Evolutionary conservation across 1,140 invertebrate genomes (phyloP).

Genomic region (Papilio machaon): DNA sequence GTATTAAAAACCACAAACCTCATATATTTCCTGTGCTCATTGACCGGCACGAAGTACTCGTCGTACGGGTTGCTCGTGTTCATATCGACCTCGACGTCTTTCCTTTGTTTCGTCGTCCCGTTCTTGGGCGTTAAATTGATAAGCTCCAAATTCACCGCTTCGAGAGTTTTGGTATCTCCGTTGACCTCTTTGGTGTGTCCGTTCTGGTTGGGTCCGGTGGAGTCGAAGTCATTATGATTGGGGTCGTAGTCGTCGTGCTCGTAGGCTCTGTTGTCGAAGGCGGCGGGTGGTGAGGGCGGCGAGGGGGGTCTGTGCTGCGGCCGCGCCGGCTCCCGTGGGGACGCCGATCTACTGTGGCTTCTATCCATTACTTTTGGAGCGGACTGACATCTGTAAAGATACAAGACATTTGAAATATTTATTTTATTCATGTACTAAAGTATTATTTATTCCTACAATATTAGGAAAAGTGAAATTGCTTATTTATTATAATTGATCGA

Average conservation of each 20-base stretch:
- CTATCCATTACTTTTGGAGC: constrained; percentile 76
- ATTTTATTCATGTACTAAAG: background rate
- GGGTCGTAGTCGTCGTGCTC: constrained; percentile 71
- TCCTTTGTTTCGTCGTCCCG: constrained; percentile 82
- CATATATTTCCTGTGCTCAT: constrained; percentile 92
- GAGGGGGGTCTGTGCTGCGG: constrained; percentile 72
- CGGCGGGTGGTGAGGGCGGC: constrained; percentile 62
- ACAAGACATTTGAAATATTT: constrained; percentile 27
- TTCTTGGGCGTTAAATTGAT: constrained; percentile 88
- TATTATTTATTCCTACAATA: background rate
- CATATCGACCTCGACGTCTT: constrained; percentile 88
- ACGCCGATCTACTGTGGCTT: constrained; percentile 75
- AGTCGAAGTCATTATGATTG: constrained; percentile 75
- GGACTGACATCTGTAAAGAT: constrained; percentile 76
- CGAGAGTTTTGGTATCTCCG: constrained; percentile 77
- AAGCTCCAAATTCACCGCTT: constrained; percentile 91
- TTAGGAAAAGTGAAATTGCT: no score
- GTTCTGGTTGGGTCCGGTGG: constrained; percentile 62
- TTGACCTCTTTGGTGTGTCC: constrained; percentile 70
- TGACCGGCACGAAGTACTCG: constrained; percentile 92
- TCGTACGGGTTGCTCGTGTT: constrained; percentile 87
- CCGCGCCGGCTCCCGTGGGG: constrained; percentile 68
- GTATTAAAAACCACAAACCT: constrained; percentile 83
- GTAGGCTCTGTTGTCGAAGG: constrained; percentile 76
- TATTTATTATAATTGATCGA: no score